Evolutionary conservation across 2,888 invertebrate species (phyloP).

Genomic region (Plemyria rubiginata): DNA sequence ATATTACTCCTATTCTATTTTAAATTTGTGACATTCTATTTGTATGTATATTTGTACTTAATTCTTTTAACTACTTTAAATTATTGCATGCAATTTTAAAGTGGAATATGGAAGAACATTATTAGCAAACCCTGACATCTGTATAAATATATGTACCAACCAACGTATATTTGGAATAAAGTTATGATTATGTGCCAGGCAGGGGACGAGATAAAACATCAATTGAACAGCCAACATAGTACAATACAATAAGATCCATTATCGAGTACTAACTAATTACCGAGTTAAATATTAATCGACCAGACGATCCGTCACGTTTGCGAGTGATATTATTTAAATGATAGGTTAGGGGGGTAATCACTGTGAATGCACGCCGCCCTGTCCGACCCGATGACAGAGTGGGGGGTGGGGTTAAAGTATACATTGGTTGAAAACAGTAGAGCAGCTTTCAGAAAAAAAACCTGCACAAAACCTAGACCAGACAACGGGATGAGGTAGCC

Average conservation of each 20-base stretch:
- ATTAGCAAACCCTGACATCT: no score
- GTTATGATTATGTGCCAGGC: neutral
- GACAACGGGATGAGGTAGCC: no score
- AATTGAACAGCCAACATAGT: constrained; percentile 6
- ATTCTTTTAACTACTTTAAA: no score
- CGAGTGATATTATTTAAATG: constrained; percentile 39
- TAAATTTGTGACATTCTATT: no score
- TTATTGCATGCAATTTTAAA: no score
- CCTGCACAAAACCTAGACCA: no score
- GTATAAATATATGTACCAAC: no score
- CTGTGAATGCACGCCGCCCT: constrained; percentile 34
- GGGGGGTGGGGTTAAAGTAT: constrained; percentile 9
- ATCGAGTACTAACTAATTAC: constrained; percentile 28
- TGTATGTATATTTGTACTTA: no score
- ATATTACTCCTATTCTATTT: no score
- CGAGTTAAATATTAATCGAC: constrained; percentile 30
- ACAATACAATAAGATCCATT: constrained; percentile 8
- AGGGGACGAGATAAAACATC: neutral
- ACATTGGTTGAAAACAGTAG: constrained; percentile 7
- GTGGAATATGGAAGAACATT: no score
- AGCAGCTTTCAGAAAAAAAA: neutral
- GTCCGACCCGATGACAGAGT: constrained; percentile 15
- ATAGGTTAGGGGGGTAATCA: constrained; percentile 39
- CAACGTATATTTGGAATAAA: no score
- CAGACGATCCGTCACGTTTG: constrained; percentile 27